Conservation (phyloP, 2,113 vertebrate species). For the Naja naja region DNA sequence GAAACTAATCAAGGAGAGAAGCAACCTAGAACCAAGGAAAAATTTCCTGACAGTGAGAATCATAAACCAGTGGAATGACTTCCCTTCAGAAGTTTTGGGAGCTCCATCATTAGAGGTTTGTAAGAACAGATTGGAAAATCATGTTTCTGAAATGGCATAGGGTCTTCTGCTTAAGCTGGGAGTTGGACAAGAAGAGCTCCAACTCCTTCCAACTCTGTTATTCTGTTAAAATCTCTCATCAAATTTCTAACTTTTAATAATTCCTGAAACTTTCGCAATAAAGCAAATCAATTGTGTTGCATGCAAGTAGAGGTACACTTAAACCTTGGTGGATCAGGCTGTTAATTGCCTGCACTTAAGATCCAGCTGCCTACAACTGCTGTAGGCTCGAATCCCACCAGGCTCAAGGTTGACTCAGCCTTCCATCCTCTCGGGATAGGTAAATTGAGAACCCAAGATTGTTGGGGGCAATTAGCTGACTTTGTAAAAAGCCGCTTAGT, state of each 20-base stretch:
- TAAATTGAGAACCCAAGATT: no score
- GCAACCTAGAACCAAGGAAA: neutral
- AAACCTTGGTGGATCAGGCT: no score
- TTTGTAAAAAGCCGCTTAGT: no score
- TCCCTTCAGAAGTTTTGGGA: no score
- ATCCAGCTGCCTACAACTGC: no score
- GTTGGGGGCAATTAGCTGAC: no score
- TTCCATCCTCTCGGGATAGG: no score
- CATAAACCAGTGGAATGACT: no score
- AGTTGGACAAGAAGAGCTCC: neutral
- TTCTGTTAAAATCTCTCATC: neutral
- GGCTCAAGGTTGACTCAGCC: no score
- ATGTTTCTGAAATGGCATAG: neutral
- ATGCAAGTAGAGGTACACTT: neutral
- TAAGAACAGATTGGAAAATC: neutral
- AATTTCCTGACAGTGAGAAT: no score
- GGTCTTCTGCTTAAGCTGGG: neutral
- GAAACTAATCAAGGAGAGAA: neutral
- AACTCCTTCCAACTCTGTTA: neutral
- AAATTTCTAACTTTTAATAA: neutral
- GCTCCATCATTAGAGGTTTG: neutral
- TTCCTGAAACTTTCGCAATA: neutral
- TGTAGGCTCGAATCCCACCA: no score
- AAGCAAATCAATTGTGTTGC: neutral
- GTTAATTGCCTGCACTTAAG: no score